Conservation (phyloP, 2,113 vertebrate genomes). For the Nanorana parkeri region DNA sequence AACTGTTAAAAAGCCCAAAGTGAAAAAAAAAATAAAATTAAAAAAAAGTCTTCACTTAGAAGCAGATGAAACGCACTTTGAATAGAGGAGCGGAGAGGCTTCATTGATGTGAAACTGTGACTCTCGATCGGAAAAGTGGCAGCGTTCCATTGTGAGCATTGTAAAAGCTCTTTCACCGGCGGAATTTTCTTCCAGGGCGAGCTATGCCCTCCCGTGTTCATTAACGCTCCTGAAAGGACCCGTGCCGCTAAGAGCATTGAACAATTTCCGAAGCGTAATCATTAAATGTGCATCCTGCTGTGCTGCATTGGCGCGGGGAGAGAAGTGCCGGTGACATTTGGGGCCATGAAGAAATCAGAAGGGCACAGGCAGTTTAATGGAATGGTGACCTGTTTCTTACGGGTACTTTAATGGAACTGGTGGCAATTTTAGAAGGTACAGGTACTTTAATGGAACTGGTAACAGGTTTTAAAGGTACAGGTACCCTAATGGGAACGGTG, state of each 20-base stretch:
- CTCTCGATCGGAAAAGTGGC: no score
- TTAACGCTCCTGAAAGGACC: background rate
- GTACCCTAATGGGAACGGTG: no score
- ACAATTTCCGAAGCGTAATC: background rate
- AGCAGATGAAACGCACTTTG: background rate
- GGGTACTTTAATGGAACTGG: no score
- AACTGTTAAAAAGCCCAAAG: background rate
- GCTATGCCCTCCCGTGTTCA: background rate
- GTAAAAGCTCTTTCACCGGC: no score
- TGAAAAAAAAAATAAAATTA: background rate
- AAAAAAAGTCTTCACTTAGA: background rate
- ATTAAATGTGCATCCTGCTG: slow-evolving; percentile 27
- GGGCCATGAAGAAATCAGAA: no score
- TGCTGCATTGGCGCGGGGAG: background rate
- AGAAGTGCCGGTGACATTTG: no score
- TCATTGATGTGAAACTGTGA: background rate
- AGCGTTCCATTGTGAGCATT: no score
- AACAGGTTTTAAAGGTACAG: background rate
- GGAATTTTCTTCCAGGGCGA: background rate
- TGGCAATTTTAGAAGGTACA: background rate
- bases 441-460: background rate
- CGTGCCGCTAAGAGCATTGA: background rate
- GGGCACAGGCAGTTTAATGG: no score
- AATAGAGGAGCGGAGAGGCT: background rate
- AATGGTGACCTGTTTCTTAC: no score